Conservation (phyloP, 1,140 invertebrate species). For the Tetramorium parvispinum region DNA sequence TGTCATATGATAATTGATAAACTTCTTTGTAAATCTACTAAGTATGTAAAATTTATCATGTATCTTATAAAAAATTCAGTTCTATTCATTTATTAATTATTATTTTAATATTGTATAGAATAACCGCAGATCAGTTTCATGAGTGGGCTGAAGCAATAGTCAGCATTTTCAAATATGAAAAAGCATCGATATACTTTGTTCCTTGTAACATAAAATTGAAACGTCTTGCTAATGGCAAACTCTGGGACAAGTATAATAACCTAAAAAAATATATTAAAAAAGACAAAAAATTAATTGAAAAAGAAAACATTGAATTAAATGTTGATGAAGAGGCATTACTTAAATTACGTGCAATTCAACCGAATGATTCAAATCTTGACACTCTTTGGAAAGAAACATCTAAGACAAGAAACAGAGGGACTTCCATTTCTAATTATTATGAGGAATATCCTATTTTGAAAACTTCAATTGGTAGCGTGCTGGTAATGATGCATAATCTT, state of each 20-base stretch:
- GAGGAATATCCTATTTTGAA: neutral
- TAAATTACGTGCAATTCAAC: neutral
- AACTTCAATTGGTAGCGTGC: too few relatives aligned
- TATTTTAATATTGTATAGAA: neutral
- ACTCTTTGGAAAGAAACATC: neutral
- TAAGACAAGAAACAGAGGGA: neutral
- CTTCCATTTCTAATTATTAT: neutral
- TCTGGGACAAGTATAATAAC: slow-evolving; percentile 1
- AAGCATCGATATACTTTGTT: neutral
- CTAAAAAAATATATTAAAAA: neutral
- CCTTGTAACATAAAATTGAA: neutral
- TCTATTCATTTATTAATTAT: neutral
- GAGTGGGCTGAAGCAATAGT: neutral
- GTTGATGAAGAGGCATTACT: too few relatives aligned
- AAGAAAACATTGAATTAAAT: too few relatives aligned
- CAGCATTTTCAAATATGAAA: neutral
- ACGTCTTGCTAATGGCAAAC: neutral
- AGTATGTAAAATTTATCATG: neutral
- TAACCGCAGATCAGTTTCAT: neutral
- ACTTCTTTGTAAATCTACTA: slow-evolving; percentile 5
- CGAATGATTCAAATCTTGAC: neutral
- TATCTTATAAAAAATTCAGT: neutral
- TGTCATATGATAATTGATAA: neutral
- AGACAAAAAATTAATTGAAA: too few relatives aligned
- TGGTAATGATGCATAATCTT: too few relatives aligned